Conservation (phyloP, 2,113 vertebrate species). For the Oryzias celebensis region DNA sequence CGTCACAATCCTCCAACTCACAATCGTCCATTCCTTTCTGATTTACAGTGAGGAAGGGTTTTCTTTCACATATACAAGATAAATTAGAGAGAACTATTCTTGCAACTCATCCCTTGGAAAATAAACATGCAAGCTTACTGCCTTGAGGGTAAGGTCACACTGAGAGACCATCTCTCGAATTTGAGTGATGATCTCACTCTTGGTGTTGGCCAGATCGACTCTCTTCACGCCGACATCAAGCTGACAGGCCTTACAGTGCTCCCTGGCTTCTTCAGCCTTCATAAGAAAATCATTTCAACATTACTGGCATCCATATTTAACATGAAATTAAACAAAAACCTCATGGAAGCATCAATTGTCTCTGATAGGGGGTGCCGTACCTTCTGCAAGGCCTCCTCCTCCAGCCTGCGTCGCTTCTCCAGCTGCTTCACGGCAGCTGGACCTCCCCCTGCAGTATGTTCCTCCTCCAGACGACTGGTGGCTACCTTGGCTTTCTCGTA, state of each 20-base stretch:
- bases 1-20: background rate
- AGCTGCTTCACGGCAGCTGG: slow-evolving; percentile 81
- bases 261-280: slow-evolving; percentile 91
- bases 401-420: slow-evolving; percentile 88
- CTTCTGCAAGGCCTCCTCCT: slow-evolving; percentile 94
- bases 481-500: slow-evolving; percentile 92
- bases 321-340: background rate
- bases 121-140: slow-evolving; percentile 76
- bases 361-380: slow-evolving; percentile 61
- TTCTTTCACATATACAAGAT: background rate
- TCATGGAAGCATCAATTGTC: background rate
- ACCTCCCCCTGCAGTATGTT: slow-evolving; percentile 78
- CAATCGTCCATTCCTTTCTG: background rate
- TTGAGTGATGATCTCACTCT: slow-evolving; percentile 89
- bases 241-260: slow-evolving; percentile 88
- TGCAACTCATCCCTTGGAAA: background rate
- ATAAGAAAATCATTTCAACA: background rate
- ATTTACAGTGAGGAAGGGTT: background rate
- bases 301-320: background rate
- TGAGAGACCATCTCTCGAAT: slow-evolving; percentile 92
- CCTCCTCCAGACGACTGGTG: slow-evolving; percentile 89
- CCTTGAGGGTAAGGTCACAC: slow-evolving; percentile 96
- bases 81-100: background rate
- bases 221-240: slow-evolving; percentile 86
- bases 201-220: slow-evolving; percentile 85